Percentiles rank a stretch among this genome's conserved stretches.
Evolutionary conservation across 2,888 invertebrate species (phyloP).

Genomic region (Sarcophaga variegata): DNA sequence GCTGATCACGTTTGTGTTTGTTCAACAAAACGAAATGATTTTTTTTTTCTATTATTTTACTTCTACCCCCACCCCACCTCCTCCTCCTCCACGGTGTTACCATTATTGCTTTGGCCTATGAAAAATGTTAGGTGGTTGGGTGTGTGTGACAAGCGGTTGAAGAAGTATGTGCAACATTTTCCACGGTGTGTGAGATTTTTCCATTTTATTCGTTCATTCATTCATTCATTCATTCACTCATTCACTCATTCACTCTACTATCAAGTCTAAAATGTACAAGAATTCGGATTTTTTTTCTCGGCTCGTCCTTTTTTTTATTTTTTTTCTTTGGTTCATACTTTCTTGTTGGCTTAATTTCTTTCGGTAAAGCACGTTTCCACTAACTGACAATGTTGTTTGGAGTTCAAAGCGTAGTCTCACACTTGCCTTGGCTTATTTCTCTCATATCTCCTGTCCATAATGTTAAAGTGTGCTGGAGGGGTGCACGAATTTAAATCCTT

Average conservation of each 20-base stretch:
- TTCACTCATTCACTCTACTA: constrained; percentile 31
- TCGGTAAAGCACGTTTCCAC: constrained; percentile 60
- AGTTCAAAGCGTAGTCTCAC: constrained; percentile 53
- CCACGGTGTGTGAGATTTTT: constrained; percentile 45
- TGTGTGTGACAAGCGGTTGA: background rate
- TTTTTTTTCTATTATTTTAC: constrained; percentile 49
- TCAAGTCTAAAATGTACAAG: constrained; percentile 51
- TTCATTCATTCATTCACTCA: background rate
- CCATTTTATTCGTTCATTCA: constrained; percentile 8
- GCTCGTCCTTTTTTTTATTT: background rate
- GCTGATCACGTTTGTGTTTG: constrained; percentile 68
- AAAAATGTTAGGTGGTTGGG: constrained; percentile 4
- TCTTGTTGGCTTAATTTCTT: background rate
- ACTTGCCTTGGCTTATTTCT: background rate
- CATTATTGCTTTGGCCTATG: background rate
- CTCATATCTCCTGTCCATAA: background rate
- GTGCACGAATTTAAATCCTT: constrained; percentile 57
- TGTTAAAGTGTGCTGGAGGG: constrained; percentile 1
- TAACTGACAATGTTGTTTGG: constrained; percentile 62
- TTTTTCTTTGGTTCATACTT: background rate
- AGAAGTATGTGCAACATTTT: constrained; percentile 25
- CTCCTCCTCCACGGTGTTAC: background rate
- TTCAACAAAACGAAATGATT: constrained; percentile 68
- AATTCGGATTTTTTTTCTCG: constrained; percentile 42
- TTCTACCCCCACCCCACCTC: background rate